A percentile compares a stretch with the other conserved stretches of the same genome.
These are phyloP conservation scores for Nibea albiflora DNA, from an alignment of 2,113 vertebrate genomes.

Conservation along the genomic window DNA sequence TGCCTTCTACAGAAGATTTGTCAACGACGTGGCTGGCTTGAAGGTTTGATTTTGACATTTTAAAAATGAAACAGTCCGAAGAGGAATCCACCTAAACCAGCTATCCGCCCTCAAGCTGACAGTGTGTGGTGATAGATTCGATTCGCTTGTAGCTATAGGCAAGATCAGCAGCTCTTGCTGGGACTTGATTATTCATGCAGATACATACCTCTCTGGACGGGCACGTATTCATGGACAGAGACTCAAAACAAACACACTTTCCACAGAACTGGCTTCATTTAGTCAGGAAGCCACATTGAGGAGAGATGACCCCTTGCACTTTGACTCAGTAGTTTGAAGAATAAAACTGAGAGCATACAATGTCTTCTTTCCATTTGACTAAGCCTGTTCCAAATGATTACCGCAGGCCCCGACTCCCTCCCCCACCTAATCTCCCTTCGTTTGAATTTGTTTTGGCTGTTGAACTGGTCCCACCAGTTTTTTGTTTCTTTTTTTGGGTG, in stretches of 20 bases:
- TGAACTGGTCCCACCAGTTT: conserved; percentile 49
- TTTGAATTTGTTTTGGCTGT: background rate
- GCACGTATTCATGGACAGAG: background rate
- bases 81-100: background rate
- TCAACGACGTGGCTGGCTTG: conserved; percentile 69
- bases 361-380: background rate
- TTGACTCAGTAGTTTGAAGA: background rate
- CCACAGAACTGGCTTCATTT: background rate
- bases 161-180: conserved; percentile 30
- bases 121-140: background rate
- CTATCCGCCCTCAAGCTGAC: background rate
- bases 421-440: background rate
- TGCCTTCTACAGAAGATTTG: conserved; percentile 92
- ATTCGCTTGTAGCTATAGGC: conserved; percentile 24
- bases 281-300: background rate
- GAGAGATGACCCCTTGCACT: background rate
- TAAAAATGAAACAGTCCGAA: background rate
- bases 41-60: conserved; percentile 61
- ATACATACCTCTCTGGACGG: background rate
- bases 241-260: background rate
- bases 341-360: background rate
- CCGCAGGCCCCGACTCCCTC: background rate
- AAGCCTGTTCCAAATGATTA: conserved; percentile 1
- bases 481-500: background rate
- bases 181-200: conserved; percentile 24